phyloP scores from a whole-genome alignment of 2,888 invertebrate genomes.

The Sminthurinus aureus region DNA sequence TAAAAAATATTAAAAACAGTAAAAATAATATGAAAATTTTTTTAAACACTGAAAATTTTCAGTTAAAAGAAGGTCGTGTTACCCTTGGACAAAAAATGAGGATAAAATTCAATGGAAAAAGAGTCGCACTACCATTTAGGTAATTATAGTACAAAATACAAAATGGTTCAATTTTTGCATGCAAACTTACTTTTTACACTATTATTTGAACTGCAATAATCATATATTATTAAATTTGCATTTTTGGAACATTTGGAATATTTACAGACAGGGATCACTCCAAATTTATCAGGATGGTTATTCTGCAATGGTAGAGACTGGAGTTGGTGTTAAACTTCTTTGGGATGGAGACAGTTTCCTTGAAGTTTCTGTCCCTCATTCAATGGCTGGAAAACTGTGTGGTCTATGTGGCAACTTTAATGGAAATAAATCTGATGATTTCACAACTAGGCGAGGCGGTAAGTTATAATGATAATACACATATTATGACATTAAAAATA shows the following conservation, averaged over 20 bases:
- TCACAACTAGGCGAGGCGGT: slow-evolving; percentile 71
- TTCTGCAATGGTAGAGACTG: slow-evolving; percentile 63
- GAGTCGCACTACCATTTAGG: slow-evolving; percentile 74
- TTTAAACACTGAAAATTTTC: too few relatives aligned
- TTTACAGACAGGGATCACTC: slow-evolving; percentile 61
- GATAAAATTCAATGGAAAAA: slow-evolving; percentile 84
- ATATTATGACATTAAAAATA: too few relatives aligned
- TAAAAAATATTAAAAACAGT: too few relatives aligned
- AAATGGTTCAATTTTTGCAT: too few relatives aligned
- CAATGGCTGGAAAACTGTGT: slow-evolving; percentile 88
- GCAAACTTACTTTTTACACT: too few relatives aligned
- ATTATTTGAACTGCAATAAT: too few relatives aligned
- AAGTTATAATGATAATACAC: too few relatives aligned
- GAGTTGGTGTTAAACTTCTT: slow-evolving; percentile 74
- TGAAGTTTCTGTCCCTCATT: slow-evolving; percentile 79
- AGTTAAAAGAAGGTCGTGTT: slow-evolving; percentile 65
- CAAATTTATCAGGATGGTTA: slow-evolving; percentile 67
- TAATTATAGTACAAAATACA: not conserved
- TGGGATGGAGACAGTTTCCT: slow-evolving; percentile 93
- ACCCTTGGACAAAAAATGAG: slow-evolving; percentile 86
- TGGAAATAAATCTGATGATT: slow-evolving; percentile 72
- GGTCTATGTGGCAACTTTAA: slow-evolving; percentile 97
- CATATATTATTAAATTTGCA: too few relatives aligned
- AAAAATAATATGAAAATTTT: too few relatives aligned
- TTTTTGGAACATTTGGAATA: too few relatives aligned